Evolutionary conservation across 2,888 invertebrate genomes (phyloP).

Genomic region (Acanthosepion esculentum): DNA sequence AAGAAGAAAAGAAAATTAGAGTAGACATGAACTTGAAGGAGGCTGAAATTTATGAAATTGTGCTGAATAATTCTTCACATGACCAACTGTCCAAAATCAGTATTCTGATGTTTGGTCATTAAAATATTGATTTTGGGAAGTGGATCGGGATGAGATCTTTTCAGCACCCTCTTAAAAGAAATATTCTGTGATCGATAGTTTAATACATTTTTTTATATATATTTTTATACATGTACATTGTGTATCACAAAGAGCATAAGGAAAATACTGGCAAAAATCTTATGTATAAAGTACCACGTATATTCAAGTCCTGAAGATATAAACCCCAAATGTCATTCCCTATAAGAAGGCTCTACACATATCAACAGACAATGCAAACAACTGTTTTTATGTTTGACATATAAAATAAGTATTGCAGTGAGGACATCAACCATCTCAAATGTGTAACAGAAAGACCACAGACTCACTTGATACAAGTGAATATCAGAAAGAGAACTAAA

Average conservation of each 20-base stretch:
- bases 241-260: not conserved
- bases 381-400: not conserved
- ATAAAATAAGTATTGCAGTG: not conserved
- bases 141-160: too few species aligned
- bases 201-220: not conserved
- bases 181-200: not conserved
- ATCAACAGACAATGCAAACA: not conserved
- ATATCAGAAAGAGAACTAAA: not conserved
- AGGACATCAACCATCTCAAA: not conserved
- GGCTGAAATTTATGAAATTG: not conserved
- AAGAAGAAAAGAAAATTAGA: not conserved
- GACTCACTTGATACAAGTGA: conserved; percentile 33
- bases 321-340: not conserved
- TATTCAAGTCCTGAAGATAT: not conserved
- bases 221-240: not conserved
- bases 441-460: not conserved
- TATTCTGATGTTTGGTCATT: too few species aligned
- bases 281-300: not conserved
- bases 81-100: too few species aligned
- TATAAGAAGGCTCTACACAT: not conserved
- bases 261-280: not conserved
- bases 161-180: not conserved
- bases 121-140: too few species aligned
- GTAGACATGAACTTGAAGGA: not conserved
- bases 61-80: too few species aligned